Evolutionary conservation across 2,113 vertebrate genomes (phyloP), one percentile per base, ranked within the genome.

Genomic region (Catharus minimus): DNA sequence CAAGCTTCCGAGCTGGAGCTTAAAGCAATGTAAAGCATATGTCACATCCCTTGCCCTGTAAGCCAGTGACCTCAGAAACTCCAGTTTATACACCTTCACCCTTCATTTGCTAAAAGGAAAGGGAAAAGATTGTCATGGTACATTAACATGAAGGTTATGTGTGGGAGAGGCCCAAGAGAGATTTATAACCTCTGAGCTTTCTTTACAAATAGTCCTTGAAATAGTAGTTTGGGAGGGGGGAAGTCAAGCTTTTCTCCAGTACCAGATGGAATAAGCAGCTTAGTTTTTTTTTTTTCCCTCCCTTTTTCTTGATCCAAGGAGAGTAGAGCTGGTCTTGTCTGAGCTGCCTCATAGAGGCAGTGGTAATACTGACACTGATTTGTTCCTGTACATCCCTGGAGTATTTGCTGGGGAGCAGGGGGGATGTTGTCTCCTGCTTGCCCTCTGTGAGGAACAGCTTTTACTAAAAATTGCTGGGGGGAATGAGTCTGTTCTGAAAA

Each of bases 21-120:
- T 82, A 86, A 82, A 90, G 49, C 39, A 71, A n/a, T 50, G 17
- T 38, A 69, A 92, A 91, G 44, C 62, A 50, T 62, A 49, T 67
- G 66, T 60, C 69, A 66, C 53, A 79, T 47, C 28, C 19, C 58
- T 30, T 68, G 76, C 38, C 33, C 58, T 84, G 24, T 73, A 30
- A 43, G 50, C 32, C 67, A 33, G 36, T 76, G 89, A 90, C 89
- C 85, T 90, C 41, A 77, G 82, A 57, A 94, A 80, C 73, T 84
- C 41, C 4, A 24, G 28, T 82, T 92, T 90, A 86, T 71, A 81
- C 56, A 93, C 44, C 58, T 95, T 95, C 58, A 89, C 33, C 56
- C 60, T 92, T 92, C 5, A 3, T 85, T 92, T 86, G 60, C 66
- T 85, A 56, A 89, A 88, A 93, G 78, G 33, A 73, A 95, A 95